Conservation (phyloP, 2,888 invertebrate genomes). For the Chamaedrilus cognettii region DNA sequence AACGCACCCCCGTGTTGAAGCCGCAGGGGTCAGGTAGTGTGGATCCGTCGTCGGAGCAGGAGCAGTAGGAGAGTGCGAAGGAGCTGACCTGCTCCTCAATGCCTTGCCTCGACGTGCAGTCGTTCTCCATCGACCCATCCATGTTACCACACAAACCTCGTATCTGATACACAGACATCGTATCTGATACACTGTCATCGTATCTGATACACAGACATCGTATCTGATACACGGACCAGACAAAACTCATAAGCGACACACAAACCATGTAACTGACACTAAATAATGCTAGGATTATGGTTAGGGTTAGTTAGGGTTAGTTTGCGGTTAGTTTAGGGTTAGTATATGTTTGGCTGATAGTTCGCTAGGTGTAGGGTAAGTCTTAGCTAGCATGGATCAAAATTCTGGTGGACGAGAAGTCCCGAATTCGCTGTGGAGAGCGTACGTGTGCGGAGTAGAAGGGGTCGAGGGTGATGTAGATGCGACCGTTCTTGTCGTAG, state of each 20-base stretch:
- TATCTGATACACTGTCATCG: too few relatives aligned
- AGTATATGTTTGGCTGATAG: too few relatives aligned
- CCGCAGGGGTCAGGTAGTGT: constrained; percentile 17
- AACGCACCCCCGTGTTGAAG: constrained; percentile 19
- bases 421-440: neutral
- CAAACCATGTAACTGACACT: too few relatives aligned
- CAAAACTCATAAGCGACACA: too few relatives aligned
- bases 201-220: too few relatives aligned
- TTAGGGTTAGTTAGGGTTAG: too few relatives aligned
- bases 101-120: constrained; percentile 31
- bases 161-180: constrained; percentile 48
- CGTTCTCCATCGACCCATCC: constrained; percentile 34
- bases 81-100: constrained; percentile 22
- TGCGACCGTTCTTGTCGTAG: constrained; percentile 11
- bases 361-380: too few relatives aligned
- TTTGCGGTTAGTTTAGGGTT: too few relatives aligned
- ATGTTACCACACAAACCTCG: constrained; percentile 82
- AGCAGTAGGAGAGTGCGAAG: constrained; percentile 30
- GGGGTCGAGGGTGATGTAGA: constrained; percentile 24
- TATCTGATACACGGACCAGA: too few relatives aligned
- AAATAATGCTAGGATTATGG: too few relatives aligned
- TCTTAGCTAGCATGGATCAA: too few relatives aligned
- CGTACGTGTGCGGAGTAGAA: constrained; percentile 23
- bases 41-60: constrained; percentile 15
- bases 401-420: too few relatives aligned